A percentile compares a stretch with the other conserved stretches of the same genome.
Evolutionary conservation across 2,888 invertebrate genomes (phyloP).

Genomic region (Epirrita christyi): DNA sequence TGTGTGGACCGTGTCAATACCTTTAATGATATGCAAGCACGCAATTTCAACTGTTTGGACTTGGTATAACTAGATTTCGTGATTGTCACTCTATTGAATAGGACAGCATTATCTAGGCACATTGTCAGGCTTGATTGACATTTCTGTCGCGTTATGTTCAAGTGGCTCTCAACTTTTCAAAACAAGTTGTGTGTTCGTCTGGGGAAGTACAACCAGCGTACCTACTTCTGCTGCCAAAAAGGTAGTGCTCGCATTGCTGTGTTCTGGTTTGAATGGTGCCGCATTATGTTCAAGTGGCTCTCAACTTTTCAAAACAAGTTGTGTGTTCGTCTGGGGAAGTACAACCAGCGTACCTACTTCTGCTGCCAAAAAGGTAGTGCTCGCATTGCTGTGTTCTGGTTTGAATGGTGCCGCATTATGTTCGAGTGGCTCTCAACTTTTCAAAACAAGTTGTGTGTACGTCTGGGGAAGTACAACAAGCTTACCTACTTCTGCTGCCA

Average conservation of each 20-base stretch:
- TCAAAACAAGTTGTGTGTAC: not conserved
- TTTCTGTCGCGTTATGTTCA: slow-evolving; percentile 32
- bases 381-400: not conserved
- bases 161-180: slow-evolving; percentile 24
- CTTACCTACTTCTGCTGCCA: too few relatives aligned
- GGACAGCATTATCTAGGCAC: slow-evolving; percentile 29
- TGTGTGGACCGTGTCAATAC: slow-evolving; percentile 17
- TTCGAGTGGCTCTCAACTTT: slow-evolving; percentile 26
- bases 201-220: too few relatives aligned
- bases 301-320: slow-evolving; percentile 15
- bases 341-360: too few relatives aligned
- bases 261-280: slow-evolving; percentile 12
- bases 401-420: slow-evolving; percentile 28
- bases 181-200: not conserved
- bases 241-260: not conserved
- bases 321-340: too few relatives aligned
- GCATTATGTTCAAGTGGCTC: slow-evolving; percentile 27
- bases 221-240: too few relatives aligned
- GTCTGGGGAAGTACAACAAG: too few relatives aligned
- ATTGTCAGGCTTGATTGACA: slow-evolving; percentile 37
- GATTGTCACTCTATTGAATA: slow-evolving; percentile 34
- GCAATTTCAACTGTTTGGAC: slow-evolving; percentile 27
- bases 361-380: too few relatives aligned
- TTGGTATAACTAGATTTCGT: slow-evolving; percentile 26
- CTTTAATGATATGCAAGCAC: slow-evolving; percentile 33